Evolutionary conservation across 2,797 vertebrate species (phyloP), one percentile per base, ranked within the genome.

Genomic region (Sebastes kiyomatsui): DNA sequence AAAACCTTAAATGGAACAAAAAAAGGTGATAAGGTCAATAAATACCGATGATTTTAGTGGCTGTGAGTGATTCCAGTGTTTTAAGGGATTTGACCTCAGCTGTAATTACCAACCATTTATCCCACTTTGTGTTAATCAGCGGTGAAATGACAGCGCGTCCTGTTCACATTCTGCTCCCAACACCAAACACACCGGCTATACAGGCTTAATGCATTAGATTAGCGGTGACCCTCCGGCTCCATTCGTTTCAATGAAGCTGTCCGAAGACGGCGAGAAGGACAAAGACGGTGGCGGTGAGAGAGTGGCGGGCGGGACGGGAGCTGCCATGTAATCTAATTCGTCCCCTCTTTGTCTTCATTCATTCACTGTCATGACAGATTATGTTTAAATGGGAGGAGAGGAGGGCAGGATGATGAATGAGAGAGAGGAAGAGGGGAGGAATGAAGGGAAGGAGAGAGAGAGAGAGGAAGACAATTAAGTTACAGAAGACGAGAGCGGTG

Each of bases 331-430:
- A 92, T 90, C 88, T 66, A 81, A 92, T 93, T 86, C 62, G 61
- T 74, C 78, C 62, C 9, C 70, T 84, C 83, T 91, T 90, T 87
- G 90, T 92, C 91, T 93, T 82, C 88, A 83, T 90, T 83, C 82
- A 55, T 55, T 73, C 71, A 14, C 59, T 86, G 83, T 84, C 89
- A 78, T 54, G 82, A 86, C 79, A 75, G 72, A 78, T 87, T 85
- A 85, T 9, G 55, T 62, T 75, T 75, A 22, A 75, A 78, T 2
- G 32, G 71, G 79, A 42, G 75, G 49, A 28, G 67, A 75, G 69
- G 69, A 72, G 71, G 64, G 79, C 7, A 6, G 79, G 73, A 55
- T 85, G 82, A 87, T 83, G 22, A 82, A 92, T 80, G 79, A 70
- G 76, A 35, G 78, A 23, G 55, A 18, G 56, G 74, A 38, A 64